Conservation (phyloP, 2,888 invertebrate genomes). For the Nephrocerus scutellatus region DNA sequence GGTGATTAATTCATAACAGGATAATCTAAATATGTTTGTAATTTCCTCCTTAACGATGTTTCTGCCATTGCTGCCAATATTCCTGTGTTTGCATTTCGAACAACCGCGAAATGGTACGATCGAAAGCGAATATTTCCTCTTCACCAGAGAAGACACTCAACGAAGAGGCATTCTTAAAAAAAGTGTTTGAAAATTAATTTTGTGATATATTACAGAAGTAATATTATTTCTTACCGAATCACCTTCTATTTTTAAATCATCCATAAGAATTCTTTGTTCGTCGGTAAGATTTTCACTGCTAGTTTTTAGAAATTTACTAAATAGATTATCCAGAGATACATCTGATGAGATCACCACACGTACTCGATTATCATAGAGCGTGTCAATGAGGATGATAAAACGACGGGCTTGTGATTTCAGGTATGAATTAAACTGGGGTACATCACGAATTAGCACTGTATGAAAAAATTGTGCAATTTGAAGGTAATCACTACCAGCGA, state of each 20-base stretch:
- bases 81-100: slow-evolving; percentile 93
- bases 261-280: slow-evolving; percentile 84
- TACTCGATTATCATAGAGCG: slow-evolving; percentile 89
- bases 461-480: slow-evolving; percentile 90
- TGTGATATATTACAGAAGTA: not conserved
- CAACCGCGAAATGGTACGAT: slow-evolving; percentile 85
- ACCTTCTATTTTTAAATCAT: slow-evolving; percentile 81
- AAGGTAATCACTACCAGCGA: slow-evolving; percentile 93
- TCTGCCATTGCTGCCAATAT: slow-evolving; percentile 85
- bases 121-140: slow-evolving; percentile 96
- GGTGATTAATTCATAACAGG: too few relatives aligned
- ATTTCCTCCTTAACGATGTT: slow-evolving; percentile 45
- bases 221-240: slow-evolving; percentile 55
- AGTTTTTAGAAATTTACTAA: slow-evolving; percentile 44
- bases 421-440: slow-evolving; percentile 74
- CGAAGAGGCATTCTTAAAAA: slow-evolving; percentile 61
- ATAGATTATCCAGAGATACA: slow-evolving; percentile 67
- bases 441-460: slow-evolving; percentile 82
- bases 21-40: too few relatives aligned
- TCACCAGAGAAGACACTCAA: slow-evolving; percentile 95
- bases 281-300: slow-evolving; percentile 58
- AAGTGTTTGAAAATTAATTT: slow-evolving; percentile 1
- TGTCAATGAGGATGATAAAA: slow-evolving; percentile 95
- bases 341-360: slow-evolving; percentile 80
- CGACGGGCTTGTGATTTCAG: slow-evolving; percentile 82